Evolutionary conservation across 2,113 vertebrate species (phyloP).

Genomic region (Chinchilla lanigera): DNA sequence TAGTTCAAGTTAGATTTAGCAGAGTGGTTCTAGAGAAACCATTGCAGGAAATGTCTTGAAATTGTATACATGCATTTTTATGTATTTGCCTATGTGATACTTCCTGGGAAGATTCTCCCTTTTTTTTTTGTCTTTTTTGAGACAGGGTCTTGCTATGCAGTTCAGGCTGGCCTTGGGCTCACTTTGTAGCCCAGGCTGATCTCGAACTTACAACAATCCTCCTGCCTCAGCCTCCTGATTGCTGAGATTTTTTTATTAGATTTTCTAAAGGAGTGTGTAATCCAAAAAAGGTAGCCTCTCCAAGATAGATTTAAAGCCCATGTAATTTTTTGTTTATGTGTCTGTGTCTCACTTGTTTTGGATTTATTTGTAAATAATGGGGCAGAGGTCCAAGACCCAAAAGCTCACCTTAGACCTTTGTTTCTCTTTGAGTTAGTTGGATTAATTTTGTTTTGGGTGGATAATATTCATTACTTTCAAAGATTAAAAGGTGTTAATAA

Average conservation of each 20-base stretch:
- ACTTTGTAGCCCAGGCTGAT: no score
- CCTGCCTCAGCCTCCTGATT: no score
- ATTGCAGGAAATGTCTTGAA: neutral
- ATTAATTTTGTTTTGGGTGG: slow-evolving; percentile 50
- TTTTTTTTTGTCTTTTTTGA: no score
- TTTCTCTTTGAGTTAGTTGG: slow-evolving; percentile 17
- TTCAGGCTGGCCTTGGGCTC: no score
- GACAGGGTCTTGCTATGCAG: no score
- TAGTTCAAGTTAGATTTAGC: slow-evolving; percentile 29
- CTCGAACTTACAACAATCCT: no score
- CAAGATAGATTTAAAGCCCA: slow-evolving; percentile 10
- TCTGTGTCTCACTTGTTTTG: neutral
- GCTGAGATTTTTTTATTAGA: neutral
- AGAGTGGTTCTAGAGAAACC: neutral
- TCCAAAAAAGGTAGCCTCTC: neutral
- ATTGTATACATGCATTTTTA: neutral
- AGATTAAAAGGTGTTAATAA: neutral
- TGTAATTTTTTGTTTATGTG: slow-evolving; percentile 18
- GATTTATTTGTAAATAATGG: slow-evolving; percentile 6
- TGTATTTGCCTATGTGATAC: neutral
- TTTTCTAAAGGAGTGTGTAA: neutral
- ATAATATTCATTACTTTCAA: neutral
- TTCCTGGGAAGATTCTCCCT: neutral
- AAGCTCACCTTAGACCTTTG: slow-evolving; percentile 4
- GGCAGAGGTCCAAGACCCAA: neutral